Base-by-base conservation (phyloP, 2,797 vertebrate genomes). In the Rallus crepitans region DNA sequence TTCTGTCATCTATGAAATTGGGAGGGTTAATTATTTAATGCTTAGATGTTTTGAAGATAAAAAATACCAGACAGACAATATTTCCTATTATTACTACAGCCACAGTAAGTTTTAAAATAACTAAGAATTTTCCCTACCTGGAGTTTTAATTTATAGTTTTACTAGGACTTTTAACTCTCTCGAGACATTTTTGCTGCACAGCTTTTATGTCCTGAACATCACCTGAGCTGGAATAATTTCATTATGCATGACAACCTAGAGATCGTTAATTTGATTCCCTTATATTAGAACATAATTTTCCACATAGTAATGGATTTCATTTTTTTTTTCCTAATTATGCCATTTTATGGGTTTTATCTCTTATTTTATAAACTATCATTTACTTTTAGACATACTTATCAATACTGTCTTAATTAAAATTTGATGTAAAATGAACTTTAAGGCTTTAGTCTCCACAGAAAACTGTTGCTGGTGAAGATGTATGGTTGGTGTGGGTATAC, bases 201-300 rank as follows among this genome's bases (percentile, higher is more conserved):
- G 63, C 15, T 71, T 94, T 94, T 82, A 65, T 81, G 53, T 81
- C 45, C 69, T 84, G 61, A 75, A 63, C 16, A 6, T 84, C 47
- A 84, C 64, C 87, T 95, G 76, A 71, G 45, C 85, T 87, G 87
- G 33, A 93, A 90, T 55, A 83, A 94, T 94, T 93, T 72, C 77
- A 91, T 93, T 93, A 91, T 91, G 23, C 47, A 30, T 69, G 64
- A 89, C 63, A 90, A 85, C 17, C 37, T 93, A 75, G 60, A 91
- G 70, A 71, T 19, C 77, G 60, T 87, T 93, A 86, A 87, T 94
- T 91, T 84, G 70, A 88, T 91, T 90, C 27, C 78, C 92, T 71
- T 95, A 12, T 68, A 69, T 94, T 88, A 71, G 69, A 83, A 83
- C 60, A 40, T 90, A 23, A 70, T 82, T 90, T 88, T 18, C 60